phyloP scores from a whole-genome alignment of 2,797 vertebrate species.

The Rachycentron canadum region DNA sequence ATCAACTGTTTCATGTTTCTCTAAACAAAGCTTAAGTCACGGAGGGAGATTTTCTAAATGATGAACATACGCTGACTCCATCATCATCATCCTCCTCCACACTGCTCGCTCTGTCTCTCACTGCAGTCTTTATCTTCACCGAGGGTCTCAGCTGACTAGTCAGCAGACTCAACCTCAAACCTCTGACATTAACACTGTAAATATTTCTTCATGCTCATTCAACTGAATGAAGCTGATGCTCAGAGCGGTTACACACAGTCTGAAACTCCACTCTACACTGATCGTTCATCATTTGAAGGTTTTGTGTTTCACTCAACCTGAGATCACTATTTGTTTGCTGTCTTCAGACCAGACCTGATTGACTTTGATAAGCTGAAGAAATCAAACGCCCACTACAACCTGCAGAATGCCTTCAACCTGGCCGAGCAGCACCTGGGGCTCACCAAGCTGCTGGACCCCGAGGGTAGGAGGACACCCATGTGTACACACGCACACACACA shows the following conservation, averaged over 20 bases:
- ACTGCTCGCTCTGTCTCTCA: no score
- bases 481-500: no score
- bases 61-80: not conserved
- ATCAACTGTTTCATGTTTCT: no score
- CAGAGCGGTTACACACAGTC: no score
- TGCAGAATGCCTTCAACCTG: slow-evolving; percentile 98
- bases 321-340: not conserved
- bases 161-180: slow-evolving; percentile 30
- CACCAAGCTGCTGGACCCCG: slow-evolving; percentile 95
- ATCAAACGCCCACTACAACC: slow-evolving; percentile 97
- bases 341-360: slow-evolving; percentile 93
- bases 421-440: slow-evolving; percentile 97
- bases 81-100: not conserved
- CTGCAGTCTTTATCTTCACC: slow-evolving; percentile 1
- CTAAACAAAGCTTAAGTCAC: no score
- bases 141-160: slow-evolving; percentile 41
- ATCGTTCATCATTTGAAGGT: not conserved
- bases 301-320: no score
- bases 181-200: not conserved
- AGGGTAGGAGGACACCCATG: slow-evolving; percentile 88
- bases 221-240: not conserved
- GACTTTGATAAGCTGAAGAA: slow-evolving; percentile 99
- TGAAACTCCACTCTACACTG: not conserved
- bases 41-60: no score
- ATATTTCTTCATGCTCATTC: not conserved